phyloP scores from a whole-genome alignment of 2,888 invertebrate genomes.

The Tuta absoluta region DNA sequence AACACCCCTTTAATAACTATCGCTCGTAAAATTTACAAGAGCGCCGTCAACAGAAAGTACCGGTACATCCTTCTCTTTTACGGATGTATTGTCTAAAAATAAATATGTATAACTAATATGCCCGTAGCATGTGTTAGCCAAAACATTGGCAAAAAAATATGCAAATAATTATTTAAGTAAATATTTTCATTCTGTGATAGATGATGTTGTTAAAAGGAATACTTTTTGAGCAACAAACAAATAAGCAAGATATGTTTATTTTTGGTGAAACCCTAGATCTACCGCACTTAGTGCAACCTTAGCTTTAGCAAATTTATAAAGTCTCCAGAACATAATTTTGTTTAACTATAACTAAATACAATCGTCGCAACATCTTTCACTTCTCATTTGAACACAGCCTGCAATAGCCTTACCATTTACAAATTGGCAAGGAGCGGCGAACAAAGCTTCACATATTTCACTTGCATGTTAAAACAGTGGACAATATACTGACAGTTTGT shows the following conservation, averaged over 20 bases:
- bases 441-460: conserved; percentile 39
- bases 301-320: not conserved
- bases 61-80: conserved; percentile 52
- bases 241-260: not conserved
- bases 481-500: conserved; percentile 44
- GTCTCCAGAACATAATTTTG: not conserved
- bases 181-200: no score
- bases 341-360: conserved; percentile 2
- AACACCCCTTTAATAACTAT: conserved; percentile 35
- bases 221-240: not conserved
- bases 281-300: not conserved
- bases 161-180: no score
- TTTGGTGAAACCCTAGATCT: not conserved
- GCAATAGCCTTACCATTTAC: conserved; percentile 11
- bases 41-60: conserved; percentile 57
- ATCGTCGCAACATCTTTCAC: conserved; percentile 15
- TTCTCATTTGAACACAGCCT: conserved; percentile 6
- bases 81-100: conserved; percentile 64
- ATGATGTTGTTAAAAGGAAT: no score
- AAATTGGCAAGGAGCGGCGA: conserved; percentile 25
- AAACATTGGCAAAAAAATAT: no score
- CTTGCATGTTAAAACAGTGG: conserved; percentile 43
- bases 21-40: conserved; percentile 45
- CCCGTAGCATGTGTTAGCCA: no score
- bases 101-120: conserved; percentile 52